Conservation (phyloP, 1,140 invertebrate genomes). For the Rhopalosiphum padi region DNA sequence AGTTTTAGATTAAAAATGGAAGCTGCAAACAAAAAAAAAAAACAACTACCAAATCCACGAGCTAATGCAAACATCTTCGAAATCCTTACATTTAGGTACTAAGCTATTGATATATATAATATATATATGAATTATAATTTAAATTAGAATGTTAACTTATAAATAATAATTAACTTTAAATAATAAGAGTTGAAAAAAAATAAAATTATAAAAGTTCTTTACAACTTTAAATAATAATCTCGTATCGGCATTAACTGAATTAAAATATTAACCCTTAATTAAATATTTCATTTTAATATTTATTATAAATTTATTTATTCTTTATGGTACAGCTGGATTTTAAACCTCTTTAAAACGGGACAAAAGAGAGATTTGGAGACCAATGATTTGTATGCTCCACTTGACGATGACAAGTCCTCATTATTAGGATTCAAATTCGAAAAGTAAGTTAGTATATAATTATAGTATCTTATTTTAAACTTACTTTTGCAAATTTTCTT, state of each 20-base stretch:
- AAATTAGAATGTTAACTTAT: not conserved
- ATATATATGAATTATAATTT: not conserved
- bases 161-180: not conserved
- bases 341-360: slow-evolving; percentile 74
- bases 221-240: not conserved
- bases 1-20: slow-evolving; percentile 27
- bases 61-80: slow-evolving; percentile 68
- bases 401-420: slow-evolving; percentile 70
- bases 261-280: not conserved
- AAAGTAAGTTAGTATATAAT: slow-evolving; percentile 40
- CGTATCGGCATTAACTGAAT: not conserved
- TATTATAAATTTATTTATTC: not conserved
- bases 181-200: not conserved
- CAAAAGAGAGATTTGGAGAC: slow-evolving; percentile 72
- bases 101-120: not conserved
- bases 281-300: not conserved
- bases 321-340: slow-evolving; percentile 68
- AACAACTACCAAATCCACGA: slow-evolving; percentile 67
- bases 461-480: not conserved
- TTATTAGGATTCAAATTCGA: slow-evolving; percentile 68
- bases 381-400: slow-evolving; percentile 73
- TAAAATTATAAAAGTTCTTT: not conserved
- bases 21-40: slow-evolving; percentile 25
- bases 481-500: not conserved
- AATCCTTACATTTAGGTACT: slow-evolving; percentile 67